Conservation (phyloP, 2,797 vertebrate genomes). For the Lepilemur septentrionalis region DNA sequence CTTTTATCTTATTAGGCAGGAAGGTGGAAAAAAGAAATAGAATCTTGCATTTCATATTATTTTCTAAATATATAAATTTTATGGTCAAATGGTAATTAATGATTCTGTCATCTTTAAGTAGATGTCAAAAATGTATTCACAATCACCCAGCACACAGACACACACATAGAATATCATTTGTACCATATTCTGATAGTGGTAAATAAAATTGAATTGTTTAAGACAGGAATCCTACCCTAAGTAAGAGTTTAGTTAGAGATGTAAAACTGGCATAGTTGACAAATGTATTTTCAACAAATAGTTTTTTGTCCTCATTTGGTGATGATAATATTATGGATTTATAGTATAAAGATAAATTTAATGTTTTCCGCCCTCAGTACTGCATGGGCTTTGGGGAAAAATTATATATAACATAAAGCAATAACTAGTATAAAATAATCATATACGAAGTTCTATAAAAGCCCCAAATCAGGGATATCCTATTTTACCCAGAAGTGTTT, state of each 20-base stretch:
- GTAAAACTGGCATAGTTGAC: background rate
- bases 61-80: conserved; percentile 13
- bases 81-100: background rate
- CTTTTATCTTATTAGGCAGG: background rate
- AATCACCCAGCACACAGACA: background rate
- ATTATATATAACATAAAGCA: background rate
- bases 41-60: background rate
- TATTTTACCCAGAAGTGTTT: background rate
- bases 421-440: background rate
- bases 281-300: background rate
- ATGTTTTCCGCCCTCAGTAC: background rate
- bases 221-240: background rate
- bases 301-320: background rate
- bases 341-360: background rate
- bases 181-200: background rate
- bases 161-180: background rate
- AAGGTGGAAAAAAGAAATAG: background rate
- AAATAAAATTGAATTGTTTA: background rate
- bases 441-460: background rate
- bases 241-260: background rate
- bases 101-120: background rate
- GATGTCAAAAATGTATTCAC: background rate
- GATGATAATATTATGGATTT: background rate
- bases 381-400: background rate
- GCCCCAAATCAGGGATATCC: background rate